phyloP scores from a whole-genome alignment of 2,888 invertebrate genomes.

The Drosophila tanythrix region DNA sequence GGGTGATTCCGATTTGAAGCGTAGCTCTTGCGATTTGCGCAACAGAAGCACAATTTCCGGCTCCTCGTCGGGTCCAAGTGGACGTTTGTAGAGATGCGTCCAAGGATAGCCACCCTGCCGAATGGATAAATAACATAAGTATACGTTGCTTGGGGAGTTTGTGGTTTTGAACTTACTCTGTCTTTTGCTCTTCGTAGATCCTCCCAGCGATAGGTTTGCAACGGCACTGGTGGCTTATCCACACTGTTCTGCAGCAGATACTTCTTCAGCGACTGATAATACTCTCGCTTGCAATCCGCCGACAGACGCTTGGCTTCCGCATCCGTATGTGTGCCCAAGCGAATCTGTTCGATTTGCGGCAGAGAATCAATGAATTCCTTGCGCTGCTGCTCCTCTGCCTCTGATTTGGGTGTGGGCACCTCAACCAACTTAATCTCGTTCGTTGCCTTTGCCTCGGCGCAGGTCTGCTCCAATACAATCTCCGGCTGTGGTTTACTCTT shows the following conservation, averaged over 20 bases:
- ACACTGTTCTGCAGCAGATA: constrained; percentile 78
- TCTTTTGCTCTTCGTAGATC: constrained; percentile 89
- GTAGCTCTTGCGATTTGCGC: constrained; percentile 83
- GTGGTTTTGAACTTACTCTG: constrained; percentile 78
- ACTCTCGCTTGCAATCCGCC: constrained; percentile 83
- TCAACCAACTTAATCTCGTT: constrained; percentile 69
- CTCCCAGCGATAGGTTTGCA: constrained; percentile 93
- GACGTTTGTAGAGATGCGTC: constrained; percentile 90
- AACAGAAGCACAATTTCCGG: constrained; percentile 84
- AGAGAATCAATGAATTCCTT: constrained; percentile 83
- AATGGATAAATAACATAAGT: background rate
- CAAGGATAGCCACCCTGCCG: constrained; percentile 90
- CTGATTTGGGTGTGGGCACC: constrained; percentile 80
- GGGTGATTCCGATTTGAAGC: constrained; percentile 83
- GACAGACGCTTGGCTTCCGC: constrained; percentile 80
- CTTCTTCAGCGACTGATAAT: constrained; percentile 83
- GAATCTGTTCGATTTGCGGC: constrained; percentile 76
- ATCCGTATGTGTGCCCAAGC: constrained; percentile 50
- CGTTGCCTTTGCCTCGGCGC: constrained; percentile 22
- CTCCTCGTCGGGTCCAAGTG: constrained; percentile 85
- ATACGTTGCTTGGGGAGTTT: accelerated
- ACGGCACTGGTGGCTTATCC: constrained; percentile 88
- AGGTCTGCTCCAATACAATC: constrained; percentile 49
- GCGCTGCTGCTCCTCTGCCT: constrained; percentile 81
- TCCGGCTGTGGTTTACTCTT: constrained; percentile 72